These are phyloP conservation scores for Hydractinia symbiolongicarpus DNA, from an alignment of 30 jellyfish, hydroid and myxozoan species.

Conservation along the genomic window DNA sequence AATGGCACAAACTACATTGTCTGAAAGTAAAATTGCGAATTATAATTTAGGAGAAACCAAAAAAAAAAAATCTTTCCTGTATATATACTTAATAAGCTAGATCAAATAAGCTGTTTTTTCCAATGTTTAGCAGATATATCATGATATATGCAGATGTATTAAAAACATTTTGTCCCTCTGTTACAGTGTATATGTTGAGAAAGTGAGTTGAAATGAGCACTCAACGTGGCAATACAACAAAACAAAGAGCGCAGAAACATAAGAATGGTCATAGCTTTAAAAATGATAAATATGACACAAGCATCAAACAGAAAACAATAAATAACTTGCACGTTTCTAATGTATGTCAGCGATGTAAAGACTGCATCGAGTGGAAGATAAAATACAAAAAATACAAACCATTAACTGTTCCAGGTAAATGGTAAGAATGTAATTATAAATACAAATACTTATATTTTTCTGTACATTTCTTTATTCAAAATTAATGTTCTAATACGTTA, in stretches of 20 bases:
- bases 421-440: conserved; percentile 44
- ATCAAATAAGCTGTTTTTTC: too few relatives aligned
- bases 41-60: too few relatives aligned
- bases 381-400: conserved; percentile 84
- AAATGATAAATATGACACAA: conserved; percentile 65
- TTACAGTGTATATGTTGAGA: too few relatives aligned
- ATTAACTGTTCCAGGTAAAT: conserved; percentile 67
- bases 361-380: conserved; percentile 84
- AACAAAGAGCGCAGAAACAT: conserved; percentile 54
- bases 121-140: neutral
- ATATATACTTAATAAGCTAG: too few relatives aligned
- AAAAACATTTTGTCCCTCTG: too few relatives aligned
- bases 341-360: conserved; percentile 84
- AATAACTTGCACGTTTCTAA: conserved; percentile 53
- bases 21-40: too few relatives aligned
- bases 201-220: conserved; percentile 21
- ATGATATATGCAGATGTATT: neutral
- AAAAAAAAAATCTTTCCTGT: too few relatives aligned
- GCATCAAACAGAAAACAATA: conserved; percentile 47
- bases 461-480: too few relatives aligned
- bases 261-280: conserved; percentile 58
- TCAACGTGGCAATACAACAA: conserved; percentile 51
- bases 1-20: too few relatives aligned
- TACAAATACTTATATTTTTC: too few relatives aligned
- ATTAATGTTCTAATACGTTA: too few relatives aligned